Evolutionary conservation across 2,113 vertebrate genomes (phyloP).

Genomic region (Merops nubicus): DNA sequence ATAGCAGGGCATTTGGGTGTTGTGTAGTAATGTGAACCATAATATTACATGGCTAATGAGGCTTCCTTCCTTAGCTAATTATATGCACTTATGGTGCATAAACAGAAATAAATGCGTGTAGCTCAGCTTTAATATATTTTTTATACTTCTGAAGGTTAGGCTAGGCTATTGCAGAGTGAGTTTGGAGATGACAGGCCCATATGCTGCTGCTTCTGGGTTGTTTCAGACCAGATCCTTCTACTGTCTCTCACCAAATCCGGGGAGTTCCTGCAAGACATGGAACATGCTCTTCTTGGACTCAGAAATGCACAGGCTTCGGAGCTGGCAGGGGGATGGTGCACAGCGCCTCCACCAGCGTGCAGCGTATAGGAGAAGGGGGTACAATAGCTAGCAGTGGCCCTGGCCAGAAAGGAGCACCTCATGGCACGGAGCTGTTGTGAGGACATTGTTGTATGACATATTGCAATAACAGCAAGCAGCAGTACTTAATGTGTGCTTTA

Average conservation of each 20-base stretch:
- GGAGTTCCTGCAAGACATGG: not conserved
- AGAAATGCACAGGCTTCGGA: not conserved
- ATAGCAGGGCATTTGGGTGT: not conserved
- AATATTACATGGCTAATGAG: constrained; percentile 23
- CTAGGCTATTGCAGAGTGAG: not conserved
- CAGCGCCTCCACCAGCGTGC: accelerated
- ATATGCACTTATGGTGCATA: constrained; percentile 1
- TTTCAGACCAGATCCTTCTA: constrained; percentile 26
- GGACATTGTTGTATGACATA: accelerated
- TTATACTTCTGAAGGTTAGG: constrained; percentile 26
- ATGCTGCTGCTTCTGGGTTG: constrained; percentile 63
- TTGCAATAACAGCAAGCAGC: not conserved
- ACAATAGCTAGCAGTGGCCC: not conserved
- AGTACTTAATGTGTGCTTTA: not conserved
- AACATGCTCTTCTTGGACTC: not conserved
- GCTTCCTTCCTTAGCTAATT: constrained; percentile 7
- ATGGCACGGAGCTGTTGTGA: not conserved
- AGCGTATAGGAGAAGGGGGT: not conserved
- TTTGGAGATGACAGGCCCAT: constrained; percentile 58
- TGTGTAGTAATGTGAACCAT: not conserved
- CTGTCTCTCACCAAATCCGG: constrained; percentile 34
- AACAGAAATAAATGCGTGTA: constrained; percentile 44
- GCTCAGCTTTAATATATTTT: constrained; percentile 39
- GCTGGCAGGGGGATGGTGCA: not conserved
- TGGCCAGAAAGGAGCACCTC: not conserved